A percentile compares a stretch with the other conserved stretches of the same genome.
These are phyloP conservation scores for Pasiphila rectangulata DNA, from an alignment of 2,888 invertebrate species.

Conservation along the genomic window DNA sequence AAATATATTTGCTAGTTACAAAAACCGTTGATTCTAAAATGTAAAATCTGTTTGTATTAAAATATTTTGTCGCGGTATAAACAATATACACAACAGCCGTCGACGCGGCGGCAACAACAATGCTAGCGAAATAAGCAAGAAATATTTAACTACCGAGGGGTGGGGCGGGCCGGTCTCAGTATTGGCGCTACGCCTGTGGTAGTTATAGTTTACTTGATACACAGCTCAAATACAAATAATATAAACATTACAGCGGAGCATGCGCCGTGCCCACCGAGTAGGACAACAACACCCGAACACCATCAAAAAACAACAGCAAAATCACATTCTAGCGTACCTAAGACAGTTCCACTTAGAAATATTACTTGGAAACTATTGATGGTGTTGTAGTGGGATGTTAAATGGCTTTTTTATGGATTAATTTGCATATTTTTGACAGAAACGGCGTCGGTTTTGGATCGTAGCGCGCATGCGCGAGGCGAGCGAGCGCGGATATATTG, in stretches of 20 bases:
- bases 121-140: constrained; percentile 82
- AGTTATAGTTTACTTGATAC: constrained; percentile 83
- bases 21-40: constrained; percentile 23
- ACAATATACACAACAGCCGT: constrained; percentile 79
- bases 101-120: constrained; percentile 79
- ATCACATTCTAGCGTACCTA: constrained; percentile 33
- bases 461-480: constrained; percentile 63
- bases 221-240: constrained; percentile 83
- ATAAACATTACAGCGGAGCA: constrained; percentile 80
- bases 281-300: constrained; percentile 49
- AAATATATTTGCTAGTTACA: constrained; percentile 17
- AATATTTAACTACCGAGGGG: constrained; percentile 82
- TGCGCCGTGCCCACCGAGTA: constrained; percentile 69
- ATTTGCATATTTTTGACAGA: constrained; percentile 80
- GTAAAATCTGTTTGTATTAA: constrained; percentile 44
- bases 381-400: constrained; percentile 53
- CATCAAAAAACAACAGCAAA: constrained; percentile 21
- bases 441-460: constrained; percentile 42
- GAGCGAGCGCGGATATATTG: constrained; percentile 62
- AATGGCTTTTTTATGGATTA: constrained; percentile 72
- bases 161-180: constrained; percentile 77
- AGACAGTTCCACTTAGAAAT: constrained; percentile 37
- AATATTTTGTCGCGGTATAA: constrained; percentile 71
- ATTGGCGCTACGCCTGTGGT: constrained; percentile 81
- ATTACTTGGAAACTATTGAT: constrained; percentile 47